Evolutionary conservation across 2,797 vertebrate species (phyloP).

Genomic region (Propithecus deckenii): DNA sequence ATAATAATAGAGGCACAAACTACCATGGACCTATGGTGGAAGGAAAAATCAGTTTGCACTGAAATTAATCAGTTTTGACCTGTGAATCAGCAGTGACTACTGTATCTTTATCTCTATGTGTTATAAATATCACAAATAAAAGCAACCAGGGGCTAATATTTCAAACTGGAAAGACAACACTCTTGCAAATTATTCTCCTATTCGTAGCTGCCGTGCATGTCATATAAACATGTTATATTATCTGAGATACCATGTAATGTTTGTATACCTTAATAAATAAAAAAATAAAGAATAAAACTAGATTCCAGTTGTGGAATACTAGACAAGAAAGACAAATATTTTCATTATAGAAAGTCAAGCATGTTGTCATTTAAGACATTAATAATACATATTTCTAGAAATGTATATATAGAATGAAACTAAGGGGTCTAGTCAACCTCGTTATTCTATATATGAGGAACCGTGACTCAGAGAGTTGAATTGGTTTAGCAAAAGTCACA

Average conservation of each 20-base stretch:
- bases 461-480: neutral
- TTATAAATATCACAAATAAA: neutral
- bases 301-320: neutral
- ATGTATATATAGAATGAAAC: neutral
- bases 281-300: neutral
- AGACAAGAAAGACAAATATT: neutral
- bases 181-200: neutral
- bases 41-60: neutral
- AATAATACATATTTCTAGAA: neutral
- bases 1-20: neutral
- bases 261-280: neutral
- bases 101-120: neutral
- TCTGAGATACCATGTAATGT: neutral
- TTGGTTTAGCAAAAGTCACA: neutral
- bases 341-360: neutral
- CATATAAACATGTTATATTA: neutral
- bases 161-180: neutral
- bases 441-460: neutral
- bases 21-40: neutral
- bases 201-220: neutral
- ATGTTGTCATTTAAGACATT: neutral
- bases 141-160: neutral
- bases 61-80: neutral
- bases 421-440: neutral
- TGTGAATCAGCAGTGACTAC: neutral